Evolutionary conservation across 2,888 invertebrate species (phyloP).

Genomic region (Eurois occulta): DNA sequence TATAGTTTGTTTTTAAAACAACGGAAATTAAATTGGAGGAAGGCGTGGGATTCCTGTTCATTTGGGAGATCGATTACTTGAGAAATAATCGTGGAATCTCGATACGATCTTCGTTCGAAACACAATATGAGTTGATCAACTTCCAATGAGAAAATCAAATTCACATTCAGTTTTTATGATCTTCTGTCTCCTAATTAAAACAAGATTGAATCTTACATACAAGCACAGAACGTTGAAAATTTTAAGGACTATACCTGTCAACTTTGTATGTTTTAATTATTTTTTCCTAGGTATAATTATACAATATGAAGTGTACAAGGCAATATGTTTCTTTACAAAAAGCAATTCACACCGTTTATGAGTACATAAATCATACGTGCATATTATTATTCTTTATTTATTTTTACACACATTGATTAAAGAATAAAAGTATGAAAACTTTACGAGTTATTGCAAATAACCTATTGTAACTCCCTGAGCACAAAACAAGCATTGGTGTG

Average conservation of each 20-base stretch:
- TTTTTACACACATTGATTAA: too few species aligned
- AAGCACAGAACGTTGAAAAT: background rate
- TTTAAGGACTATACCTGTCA: background rate
- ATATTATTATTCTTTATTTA: conserved; percentile 30
- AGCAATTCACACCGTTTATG: conserved; percentile 28
- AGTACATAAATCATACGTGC: conserved; percentile 20
- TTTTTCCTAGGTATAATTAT: conserved; percentile 24
- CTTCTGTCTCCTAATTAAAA: background rate
- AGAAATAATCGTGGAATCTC: conserved; percentile 15
- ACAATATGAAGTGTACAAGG: conserved; percentile 2
- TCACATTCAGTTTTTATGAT: background rate
- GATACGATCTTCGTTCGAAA: conserved; percentile 31
- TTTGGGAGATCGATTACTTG: conserved; percentile 30
- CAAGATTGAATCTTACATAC: background rate
- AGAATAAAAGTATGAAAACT: background rate
- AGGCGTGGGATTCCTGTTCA: conserved; percentile 49
- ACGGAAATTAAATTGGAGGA: conserved; percentile 63
- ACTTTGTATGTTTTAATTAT: background rate
- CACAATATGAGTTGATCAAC: conserved; percentile 23
- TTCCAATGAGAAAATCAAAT: conserved; percentile 28
- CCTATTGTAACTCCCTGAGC: background rate
- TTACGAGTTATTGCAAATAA: conserved; percentile 25
- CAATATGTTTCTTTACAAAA: conserved; percentile 26
- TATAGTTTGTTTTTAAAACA: conserved; percentile 68
- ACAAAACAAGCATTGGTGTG: background rate